phyloP scores from a whole-genome alignment of 2,888 invertebrate species.

The Choristoneura rosaceana region DNA sequence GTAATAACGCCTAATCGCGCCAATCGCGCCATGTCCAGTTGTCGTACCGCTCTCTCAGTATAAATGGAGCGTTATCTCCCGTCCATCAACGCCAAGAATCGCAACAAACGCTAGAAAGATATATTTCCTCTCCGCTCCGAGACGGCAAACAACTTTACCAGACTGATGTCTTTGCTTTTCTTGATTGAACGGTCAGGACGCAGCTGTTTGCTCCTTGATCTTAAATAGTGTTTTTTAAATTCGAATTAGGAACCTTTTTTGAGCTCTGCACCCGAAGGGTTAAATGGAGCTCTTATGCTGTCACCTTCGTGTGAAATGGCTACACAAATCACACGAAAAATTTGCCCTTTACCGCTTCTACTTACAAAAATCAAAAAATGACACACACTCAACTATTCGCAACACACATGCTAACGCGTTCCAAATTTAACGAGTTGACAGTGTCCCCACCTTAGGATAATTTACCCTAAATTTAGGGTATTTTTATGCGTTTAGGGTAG shows the following conservation, averaged over 20 bases:
- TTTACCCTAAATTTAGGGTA: too few relatives aligned
- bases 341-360: too few relatives aligned
- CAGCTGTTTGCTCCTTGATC: neutral
- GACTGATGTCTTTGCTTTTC: constrained; percentile 4
- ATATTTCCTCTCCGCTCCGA: neutral
- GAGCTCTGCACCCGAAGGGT: too few relatives aligned
- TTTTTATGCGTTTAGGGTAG: too few relatives aligned
- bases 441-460: too few relatives aligned
- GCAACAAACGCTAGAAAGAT: neutral
- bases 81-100: neutral
- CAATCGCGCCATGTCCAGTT: neutral
- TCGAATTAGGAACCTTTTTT: neutral
- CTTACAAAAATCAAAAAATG: too few relatives aligned
- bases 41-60: neutral
- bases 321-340: too few relatives aligned
- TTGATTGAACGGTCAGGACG: neutral
- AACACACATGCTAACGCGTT: too few relatives aligned
- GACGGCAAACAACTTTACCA: neutral
- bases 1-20: neutral
- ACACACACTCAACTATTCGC: too few relatives aligned
- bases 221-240: neutral
- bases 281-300: too few relatives aligned
- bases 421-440: too few relatives aligned
- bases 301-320: too few relatives aligned
- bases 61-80: neutral